Evolutionary conservation across 2,888 invertebrate genomes (phyloP).

Genomic region (Lasioglossum figueresi): DNA sequence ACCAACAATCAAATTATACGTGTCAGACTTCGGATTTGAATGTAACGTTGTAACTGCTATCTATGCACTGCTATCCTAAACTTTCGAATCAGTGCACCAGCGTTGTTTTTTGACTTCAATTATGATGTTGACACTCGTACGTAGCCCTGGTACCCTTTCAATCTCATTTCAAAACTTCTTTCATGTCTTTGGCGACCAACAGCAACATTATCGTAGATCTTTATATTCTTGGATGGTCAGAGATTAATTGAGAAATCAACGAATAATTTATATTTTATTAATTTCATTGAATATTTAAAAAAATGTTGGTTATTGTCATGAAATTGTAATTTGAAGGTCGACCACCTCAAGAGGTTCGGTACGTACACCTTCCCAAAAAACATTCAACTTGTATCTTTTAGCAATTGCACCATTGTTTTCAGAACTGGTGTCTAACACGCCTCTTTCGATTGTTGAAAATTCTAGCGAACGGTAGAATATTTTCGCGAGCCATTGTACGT

Average conservation of each 20-base stretch:
- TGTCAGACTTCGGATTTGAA: background rate
- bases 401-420: background rate
- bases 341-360: background rate
- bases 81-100: background rate
- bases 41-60: background rate
- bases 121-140: background rate
- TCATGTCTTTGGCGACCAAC: too few species aligned
- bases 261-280: too few species aligned
- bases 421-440: background rate
- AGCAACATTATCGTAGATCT: too few species aligned
- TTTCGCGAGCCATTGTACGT: background rate
- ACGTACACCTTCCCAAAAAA: background rate
- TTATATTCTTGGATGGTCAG: too few species aligned
- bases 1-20: background rate
- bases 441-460: background rate
- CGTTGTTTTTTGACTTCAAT: background rate
- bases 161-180: too few species aligned
- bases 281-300: too few species aligned
- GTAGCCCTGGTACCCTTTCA: background rate
- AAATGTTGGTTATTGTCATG: too few species aligned
- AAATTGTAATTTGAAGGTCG: background rate
- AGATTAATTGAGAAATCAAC: too few species aligned
- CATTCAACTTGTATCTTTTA: background rate
- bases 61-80: background rate
- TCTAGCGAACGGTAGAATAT: background rate